Evolutionary conservation across 2,797 vertebrate species (phyloP), one percentile per base, ranked within the genome.

Genomic region (Urophycis tenuis): DNA sequence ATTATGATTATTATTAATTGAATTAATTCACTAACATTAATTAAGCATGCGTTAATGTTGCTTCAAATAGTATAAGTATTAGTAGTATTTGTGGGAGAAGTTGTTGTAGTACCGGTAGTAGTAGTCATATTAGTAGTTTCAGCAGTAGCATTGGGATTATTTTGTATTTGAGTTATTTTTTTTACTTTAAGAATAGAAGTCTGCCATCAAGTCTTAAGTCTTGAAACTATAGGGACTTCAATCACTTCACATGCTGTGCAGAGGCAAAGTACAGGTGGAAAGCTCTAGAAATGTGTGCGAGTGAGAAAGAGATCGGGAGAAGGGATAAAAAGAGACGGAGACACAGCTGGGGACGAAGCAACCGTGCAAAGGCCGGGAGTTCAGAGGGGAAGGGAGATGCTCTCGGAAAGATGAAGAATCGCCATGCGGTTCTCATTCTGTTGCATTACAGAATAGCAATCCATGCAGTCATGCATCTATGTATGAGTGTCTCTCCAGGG

Each of bases 101-200:
- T 45, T 15, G 41, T 17, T 15, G 6, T n/a, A 25, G 53, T 10
- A 60, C n/a, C n/a, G n/a, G 53, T 3, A n/a, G 53, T 60, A 25
- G 53, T 60, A 60, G 53, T 60, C 7, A 11, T 12, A 41, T 5
- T 41, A 41, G 39, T 12, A 41, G 39, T 41, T 8, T 5, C 12
- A 41, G 39, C 12, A 3, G n/a, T 29, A 67, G 60, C 3, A 67
- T 29, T 29, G 25, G 9, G 25, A 29, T 67, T 29, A 0, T 29
- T 67, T 67, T 67, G 60, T 29, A 29, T 67, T 11, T 67, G 60
- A 3, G 60, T 67, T 67, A 67, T 67, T 11, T 29, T 29, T 79
- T 83, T 85, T 76, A 81, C 69, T 36, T 72, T 84, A 81, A 80
- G 79, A 67, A 11, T 29, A 7, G 11, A 67, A 67, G 11, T 74